A percentile compares a stretch with the other conserved stretches of the same genome.
These are phyloP conservation scores for Xiphophorus maculatus DNA, from an alignment of 2,113 vertebrate genomes.

Conservation along the genomic window DNA sequence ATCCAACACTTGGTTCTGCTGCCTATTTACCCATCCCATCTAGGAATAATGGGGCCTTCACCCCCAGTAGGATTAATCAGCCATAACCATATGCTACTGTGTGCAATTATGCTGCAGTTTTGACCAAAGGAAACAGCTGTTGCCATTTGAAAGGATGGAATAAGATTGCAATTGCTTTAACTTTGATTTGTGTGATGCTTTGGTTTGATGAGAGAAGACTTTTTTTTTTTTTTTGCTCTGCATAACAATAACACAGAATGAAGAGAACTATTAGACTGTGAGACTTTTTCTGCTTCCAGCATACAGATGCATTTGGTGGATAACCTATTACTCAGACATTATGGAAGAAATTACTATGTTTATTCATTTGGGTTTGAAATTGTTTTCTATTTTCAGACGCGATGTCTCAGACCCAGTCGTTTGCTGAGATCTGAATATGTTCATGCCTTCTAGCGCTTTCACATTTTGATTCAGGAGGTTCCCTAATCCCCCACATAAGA, in stretches of 20 bases:
- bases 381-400: constrained; percentile 49
- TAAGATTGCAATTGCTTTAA: constrained; percentile 78
- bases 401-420: constrained; percentile 28
- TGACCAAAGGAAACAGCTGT: constrained; percentile 80
- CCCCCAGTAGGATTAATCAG: constrained; percentile 79
- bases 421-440: constrained; percentile 49
- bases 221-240: constrained; percentile 64
- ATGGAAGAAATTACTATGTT: constrained; percentile 45
- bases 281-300: constrained; percentile 28
- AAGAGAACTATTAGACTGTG: constrained; percentile 57
- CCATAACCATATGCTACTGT: constrained; percentile 80
- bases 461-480: constrained; percentile 18
- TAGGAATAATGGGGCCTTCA: constrained; percentile 73
- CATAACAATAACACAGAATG: constrained; percentile 64
- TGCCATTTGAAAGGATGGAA: constrained; percentile 76
- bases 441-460: constrained; percentile 16
- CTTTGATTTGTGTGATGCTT: constrained; percentile 81
- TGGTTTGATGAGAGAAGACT: constrained; percentile 71
- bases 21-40: constrained; percentile 68
- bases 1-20: constrained; percentile 53
- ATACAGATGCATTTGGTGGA: constrained; percentile 51
- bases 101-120: constrained; percentile 77
- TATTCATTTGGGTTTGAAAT: constrained; percentile 58
- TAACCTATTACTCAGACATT: constrained; percentile 53
- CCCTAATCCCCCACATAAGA: constrained; percentile 39